Base-by-base conservation (phyloP, 2,113 vertebrate species). In the Dipodomys merriami region DNA sequence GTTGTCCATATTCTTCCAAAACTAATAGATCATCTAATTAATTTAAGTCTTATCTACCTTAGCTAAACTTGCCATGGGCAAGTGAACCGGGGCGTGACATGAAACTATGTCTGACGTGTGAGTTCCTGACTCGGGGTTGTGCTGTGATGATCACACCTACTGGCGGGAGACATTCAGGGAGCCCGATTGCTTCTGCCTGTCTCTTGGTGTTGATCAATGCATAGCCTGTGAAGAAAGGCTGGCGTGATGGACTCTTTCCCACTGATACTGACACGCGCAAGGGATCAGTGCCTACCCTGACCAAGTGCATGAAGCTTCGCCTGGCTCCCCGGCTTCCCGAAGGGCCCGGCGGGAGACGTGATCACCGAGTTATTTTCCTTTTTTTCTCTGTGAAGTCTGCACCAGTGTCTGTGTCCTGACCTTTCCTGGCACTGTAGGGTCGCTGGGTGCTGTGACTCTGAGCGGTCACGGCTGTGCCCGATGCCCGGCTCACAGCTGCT, bases 31-130 rank as follows among this genome's bases (percentile, higher is more conserved):
- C 29, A 85, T 79, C 53, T 93, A 86, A 96, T 91, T 73, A 35
- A 53, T 25, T 23, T 67, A 46, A 87, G 67, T 65, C 12, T 33
- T 87, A 80, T 44, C 64, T 60, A 19, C 10, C 64, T 68, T 68
- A 62, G 23, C 44, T 71, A 86, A 60, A 80, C 35, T 71, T 81
- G 30, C 3, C 44, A 30, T 27, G 71, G 83, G 95, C 83, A 90
- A 94, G 81, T 23, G n/a, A n/a, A 25, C 57, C 60, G 90, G 83
- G 93, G 96, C 95, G 68, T 44, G 72, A 27, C 80, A 29, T 94
- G 79, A 95, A 94, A 89, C 77, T 65, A 77, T 86, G 77, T 8
- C 22, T 16, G 77, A 68, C 91, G 94, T 39, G 39, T 39, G 39
- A 68, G 76, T 87, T 94, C 60, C 76, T 91, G 39, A 73, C 60